Percentiles rank a stretch among this genome's conserved stretches.
Conservation (phyloP, 1,140 invertebrate genomes). For the Cepaea nemoralis region DNA sequence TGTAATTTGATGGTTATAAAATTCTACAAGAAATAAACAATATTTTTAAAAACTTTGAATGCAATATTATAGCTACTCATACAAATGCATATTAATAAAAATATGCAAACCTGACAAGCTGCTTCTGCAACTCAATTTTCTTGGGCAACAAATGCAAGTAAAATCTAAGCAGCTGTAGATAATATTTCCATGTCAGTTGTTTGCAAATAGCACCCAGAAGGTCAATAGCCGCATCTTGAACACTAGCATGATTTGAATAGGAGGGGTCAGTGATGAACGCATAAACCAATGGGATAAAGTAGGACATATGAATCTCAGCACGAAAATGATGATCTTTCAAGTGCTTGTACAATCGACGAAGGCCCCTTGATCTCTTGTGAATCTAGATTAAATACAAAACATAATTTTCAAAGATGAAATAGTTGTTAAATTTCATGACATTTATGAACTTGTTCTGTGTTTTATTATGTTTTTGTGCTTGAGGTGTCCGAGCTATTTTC, state of each 20-base stretch:
- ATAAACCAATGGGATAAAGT: conserved; percentile 86
- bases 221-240: conserved; percentile 84
- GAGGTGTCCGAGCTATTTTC: too few relatives aligned
- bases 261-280: conserved; percentile 85
- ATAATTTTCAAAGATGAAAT: not conserved
- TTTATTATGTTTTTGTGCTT: too few relatives aligned
- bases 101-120: conserved; percentile 64
- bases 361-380: conserved; percentile 84
- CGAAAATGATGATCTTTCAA: conserved; percentile 75
- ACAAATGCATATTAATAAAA: not conserved
- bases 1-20: too few relatives aligned
- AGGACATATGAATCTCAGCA: conserved; percentile 82
- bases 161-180: conserved; percentile 83
- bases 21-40: too few relatives aligned
- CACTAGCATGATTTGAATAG: conserved; percentile 80
- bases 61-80: too few relatives aligned
- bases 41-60: too few relatives aligned
- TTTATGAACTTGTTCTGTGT: too few relatives aligned
- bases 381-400: conserved; percentile 74
- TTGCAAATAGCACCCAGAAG: conserved; percentile 81
- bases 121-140: conserved; percentile 83
- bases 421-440: not conserved
- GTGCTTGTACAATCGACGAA: conserved; percentile 75
- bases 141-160: conserved; percentile 83
- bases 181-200: conserved; percentile 88